phyloP scores from a whole-genome alignment of 2,797 vertebrate species.

The Taenioides sp. region DNA sequence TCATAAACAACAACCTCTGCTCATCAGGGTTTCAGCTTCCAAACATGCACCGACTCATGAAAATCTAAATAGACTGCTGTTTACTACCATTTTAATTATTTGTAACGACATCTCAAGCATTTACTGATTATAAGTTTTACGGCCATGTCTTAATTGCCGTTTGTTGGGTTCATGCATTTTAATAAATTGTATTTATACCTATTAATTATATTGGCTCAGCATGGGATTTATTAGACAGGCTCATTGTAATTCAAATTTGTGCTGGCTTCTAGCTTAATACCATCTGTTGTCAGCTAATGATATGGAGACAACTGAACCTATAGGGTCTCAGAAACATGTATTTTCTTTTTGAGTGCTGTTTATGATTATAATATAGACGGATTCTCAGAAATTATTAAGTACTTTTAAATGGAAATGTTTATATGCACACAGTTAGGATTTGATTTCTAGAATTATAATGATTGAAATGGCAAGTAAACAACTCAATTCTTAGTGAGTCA shows the following conservation, averaged over 20 bases:
- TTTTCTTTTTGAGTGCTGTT: background rate
- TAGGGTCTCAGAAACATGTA: background rate
- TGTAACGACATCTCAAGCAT: background rate
- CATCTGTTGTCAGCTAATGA: background rate
- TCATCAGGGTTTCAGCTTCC: background rate
- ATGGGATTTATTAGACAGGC: background rate
- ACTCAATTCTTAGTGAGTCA: no score
- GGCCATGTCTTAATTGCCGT: background rate
- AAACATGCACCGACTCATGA: background rate
- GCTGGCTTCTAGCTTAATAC: background rate
- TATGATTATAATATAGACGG: background rate
- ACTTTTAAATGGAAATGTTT: no score
- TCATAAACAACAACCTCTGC: constrained; percentile 9
- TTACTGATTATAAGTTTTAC: background rate
- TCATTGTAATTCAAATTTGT: background rate
- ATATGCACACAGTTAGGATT: no score
- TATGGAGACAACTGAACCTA: no score
- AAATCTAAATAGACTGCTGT: background rate
- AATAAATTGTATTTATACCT: constrained; percentile 6
- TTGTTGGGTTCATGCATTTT: constrained; percentile 6
- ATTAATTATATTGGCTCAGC: constrained; percentile 1
- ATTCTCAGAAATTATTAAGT: no score
- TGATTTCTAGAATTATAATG: no score
- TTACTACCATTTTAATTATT: background rate
- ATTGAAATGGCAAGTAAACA: no score